phyloP scores from a whole-genome alignment of 2,113 vertebrate species.

The Oreotragus oreotragus region DNA sequence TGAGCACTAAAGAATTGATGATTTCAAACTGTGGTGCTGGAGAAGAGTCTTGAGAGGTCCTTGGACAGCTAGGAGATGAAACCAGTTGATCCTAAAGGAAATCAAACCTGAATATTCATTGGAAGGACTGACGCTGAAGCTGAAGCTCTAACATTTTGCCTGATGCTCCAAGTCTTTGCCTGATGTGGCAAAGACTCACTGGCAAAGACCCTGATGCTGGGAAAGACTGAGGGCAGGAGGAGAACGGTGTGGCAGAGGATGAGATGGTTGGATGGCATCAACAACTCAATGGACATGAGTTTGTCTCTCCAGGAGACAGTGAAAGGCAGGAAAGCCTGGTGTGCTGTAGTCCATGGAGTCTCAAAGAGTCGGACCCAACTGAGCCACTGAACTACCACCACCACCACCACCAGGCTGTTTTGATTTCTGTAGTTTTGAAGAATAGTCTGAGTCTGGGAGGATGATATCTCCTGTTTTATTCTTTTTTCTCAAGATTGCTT shows the following conservation, averaged over 20 bases:
- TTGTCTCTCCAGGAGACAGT: background rate
- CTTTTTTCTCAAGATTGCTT: background rate
- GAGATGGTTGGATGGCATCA: background rate
- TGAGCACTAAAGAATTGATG: background rate
- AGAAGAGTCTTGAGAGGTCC: background rate
- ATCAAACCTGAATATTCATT: background rate
- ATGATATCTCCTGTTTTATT: background rate
- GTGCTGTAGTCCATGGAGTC: background rate
- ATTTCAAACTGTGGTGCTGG: background rate
- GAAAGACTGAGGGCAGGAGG: background rate
- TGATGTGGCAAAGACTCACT: background rate
- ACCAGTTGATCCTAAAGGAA: background rate
- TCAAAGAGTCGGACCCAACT: background rate
- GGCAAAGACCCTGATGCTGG: background rate
- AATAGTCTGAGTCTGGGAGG: background rate
- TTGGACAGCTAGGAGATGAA: background rate
- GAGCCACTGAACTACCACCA: background rate
- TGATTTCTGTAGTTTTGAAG: background rate
- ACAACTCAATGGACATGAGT: background rate
- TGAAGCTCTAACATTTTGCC: background rate
- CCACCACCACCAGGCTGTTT: background rate
- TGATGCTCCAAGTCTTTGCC: background rate
- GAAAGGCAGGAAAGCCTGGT: background rate
- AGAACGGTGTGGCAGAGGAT: background rate
- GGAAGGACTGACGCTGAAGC: background rate